Percentiles rank a stretch among this genome's conserved stretches.
Evolutionary conservation across 2,888 invertebrate species (phyloP).

Genomic region (Corbicula japonica): DNA sequence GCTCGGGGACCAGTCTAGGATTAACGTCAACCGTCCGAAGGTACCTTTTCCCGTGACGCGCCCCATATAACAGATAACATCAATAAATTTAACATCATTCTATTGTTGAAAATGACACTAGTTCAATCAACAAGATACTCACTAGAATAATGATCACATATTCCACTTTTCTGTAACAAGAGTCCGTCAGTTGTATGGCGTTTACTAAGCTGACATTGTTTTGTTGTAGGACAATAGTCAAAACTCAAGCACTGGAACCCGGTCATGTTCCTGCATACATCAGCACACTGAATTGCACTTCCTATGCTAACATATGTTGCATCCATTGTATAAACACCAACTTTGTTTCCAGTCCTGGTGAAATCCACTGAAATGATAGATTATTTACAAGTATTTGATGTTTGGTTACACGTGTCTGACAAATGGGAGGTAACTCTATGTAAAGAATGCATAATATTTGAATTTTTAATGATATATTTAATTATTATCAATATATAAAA

Average conservation of each 20-base stretch:
- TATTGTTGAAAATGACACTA: neutral
- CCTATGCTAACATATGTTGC: constrained; percentile 49
- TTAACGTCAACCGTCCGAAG: too few relatives aligned
- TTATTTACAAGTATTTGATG: neutral
- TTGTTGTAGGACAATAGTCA: constrained; percentile 70
- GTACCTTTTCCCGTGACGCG: too few relatives aligned
- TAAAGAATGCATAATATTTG: too few relatives aligned
- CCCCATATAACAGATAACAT: too few relatives aligned
- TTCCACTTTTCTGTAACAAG: constrained; percentile 31
- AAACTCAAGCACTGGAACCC: constrained; percentile 76
- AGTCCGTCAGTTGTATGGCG: constrained; percentile 62
- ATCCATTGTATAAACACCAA: constrained; percentile 55
- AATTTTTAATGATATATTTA: too few relatives aligned
- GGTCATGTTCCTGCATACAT: constrained; percentile 64
- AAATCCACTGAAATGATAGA: constrained; percentile 67
- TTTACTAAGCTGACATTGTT: constrained; percentile 70
- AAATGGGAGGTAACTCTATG: too few relatives aligned
- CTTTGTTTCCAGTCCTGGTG: constrained; percentile 57
- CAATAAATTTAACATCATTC: too few relatives aligned
- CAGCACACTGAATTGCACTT: constrained; percentile 69
- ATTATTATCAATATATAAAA: too few relatives aligned
- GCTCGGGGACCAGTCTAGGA: too few relatives aligned
- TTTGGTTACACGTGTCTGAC: too few relatives aligned
- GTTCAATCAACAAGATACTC: constrained; percentile 27
- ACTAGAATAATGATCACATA: constrained; percentile 71